Evolutionary conservation across 2,113 vertebrate species (phyloP), one percentile per base, ranked within the genome.

Genomic region (Romanogobio albipinnatus): DNA sequence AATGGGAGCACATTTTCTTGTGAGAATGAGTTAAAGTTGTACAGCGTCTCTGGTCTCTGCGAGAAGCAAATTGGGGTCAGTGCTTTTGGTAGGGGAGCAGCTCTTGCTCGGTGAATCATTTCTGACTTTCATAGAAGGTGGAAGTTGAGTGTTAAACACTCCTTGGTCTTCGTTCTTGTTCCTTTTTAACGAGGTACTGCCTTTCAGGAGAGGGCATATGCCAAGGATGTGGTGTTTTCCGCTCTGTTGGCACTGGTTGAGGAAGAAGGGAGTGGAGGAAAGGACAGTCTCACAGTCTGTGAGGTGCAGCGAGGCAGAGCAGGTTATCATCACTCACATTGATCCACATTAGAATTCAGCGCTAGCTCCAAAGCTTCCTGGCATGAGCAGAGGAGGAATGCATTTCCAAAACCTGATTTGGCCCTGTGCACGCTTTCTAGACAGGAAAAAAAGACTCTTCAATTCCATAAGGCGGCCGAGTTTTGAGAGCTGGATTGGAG

Each of bases 321-420:
- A 70, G 79, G 79, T 77, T 87, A 77, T 83, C 83, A 84, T 86
- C 73, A 76, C 81, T 83, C 74, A 29, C 58, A 75, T 81, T 59
- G 68, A 73, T 76, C 73, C 29, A 33, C 70, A 85, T 88, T 87
- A 76, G 51, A 76, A 86, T 88, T 89, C 83, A 56, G 59, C 29
- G 33, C 84, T 39, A 39, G 68, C n/a, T 62, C 47, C 66, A 61
- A 71, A 83, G 70, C 62, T 73, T 82, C 74, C 70, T 88, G 71
- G 59, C 83, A 33, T 56, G 49, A 86, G 73, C 29, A 76, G 62
- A 74, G 26, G 61, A 74, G 59, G 56, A 74, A 59, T 26, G 59
- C 53, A 13, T 87, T 84, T 61, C 51, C 66, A 83, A 33, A 79
- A 76, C 77, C 66, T 86, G 80, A 71, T 82, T 82, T 82, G 87